phyloP scores from a whole-genome alignment of 2,888 invertebrate species.

The Heteropelma amictum region DNA sequence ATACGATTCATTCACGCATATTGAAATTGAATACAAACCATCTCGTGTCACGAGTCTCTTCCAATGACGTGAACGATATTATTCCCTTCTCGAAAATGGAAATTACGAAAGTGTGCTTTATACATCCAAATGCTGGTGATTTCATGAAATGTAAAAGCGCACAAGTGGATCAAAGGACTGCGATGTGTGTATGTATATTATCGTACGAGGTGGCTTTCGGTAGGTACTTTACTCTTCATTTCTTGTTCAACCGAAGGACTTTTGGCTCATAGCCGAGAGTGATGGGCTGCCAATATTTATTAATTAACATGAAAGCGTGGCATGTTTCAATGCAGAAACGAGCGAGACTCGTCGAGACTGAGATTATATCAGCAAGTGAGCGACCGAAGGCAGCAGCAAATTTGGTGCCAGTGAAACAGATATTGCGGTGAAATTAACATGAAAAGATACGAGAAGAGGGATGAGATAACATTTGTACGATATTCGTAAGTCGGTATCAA shows the following conservation, averaged over 20 bases:
- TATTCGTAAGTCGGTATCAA: constrained; percentile 22
- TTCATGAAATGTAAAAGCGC: no score
- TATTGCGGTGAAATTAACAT: background rate
- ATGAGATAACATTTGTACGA: constrained; percentile 2
- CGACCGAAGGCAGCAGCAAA: constrained; percentile 18
- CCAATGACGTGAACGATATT: no score
- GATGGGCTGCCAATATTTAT: constrained; percentile 53
- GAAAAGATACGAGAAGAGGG: background rate
- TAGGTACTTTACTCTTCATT: background rate
- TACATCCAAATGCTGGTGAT: no score
- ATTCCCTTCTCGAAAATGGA: no score
- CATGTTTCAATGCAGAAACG: constrained; percentile 18
- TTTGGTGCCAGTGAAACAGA: constrained; percentile 13
- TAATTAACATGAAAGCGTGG: constrained; percentile 51
- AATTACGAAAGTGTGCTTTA: no score
- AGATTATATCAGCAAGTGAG: constrained; percentile 48
- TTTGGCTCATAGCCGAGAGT: constrained; percentile 45
- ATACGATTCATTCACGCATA: background rate
- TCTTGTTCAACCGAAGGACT: constrained; percentile 1
- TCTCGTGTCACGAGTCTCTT: no score
- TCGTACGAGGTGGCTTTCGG: background rate
- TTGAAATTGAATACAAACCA: background rate
- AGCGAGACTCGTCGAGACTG: constrained; percentile 24
- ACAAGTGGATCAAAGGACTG: background rate
- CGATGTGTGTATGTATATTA: background rate